A percentile compares a stretch with the other conserved stretches of the same genome.
These are phyloP conservation scores for Campoplex capitator DNA, from an alignment of 2,888 invertebrate genomes.

Conservation along the genomic window DNA sequence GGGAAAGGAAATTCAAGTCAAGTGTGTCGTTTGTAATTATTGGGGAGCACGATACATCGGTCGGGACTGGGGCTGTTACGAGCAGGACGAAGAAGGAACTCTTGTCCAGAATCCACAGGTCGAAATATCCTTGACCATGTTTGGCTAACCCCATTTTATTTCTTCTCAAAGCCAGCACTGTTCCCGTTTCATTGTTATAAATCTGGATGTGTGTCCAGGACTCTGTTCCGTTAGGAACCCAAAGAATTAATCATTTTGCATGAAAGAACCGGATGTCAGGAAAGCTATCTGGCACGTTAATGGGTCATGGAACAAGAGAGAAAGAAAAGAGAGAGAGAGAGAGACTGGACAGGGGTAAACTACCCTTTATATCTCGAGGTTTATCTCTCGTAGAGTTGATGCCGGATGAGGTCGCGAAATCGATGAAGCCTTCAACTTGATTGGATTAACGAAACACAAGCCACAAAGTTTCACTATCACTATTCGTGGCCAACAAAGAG, in stretches of 20 bases:
- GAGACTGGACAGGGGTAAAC: slow-evolving; percentile 30
- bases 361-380: slow-evolving; percentile 29
- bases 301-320: neutral
- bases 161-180: neutral
- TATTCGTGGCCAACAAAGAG: slow-evolving; percentile 40
- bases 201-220: neutral
- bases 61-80: neutral
- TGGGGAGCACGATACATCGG: neutral
- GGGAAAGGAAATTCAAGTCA: neutral
- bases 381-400: slow-evolving; percentile 2
- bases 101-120: slow-evolving; percentile 1
- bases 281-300: neutral
- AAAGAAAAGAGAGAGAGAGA: slow-evolving; percentile 2
- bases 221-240: neutral
- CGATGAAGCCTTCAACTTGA: slow-evolving; percentile 54
- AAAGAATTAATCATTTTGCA: neutral
- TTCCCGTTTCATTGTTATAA: slow-evolving; percentile 9
- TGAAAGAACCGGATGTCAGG: slow-evolving; percentile 5
- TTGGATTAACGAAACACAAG: slow-evolving; percentile 59
- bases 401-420: slow-evolving; percentile 6
- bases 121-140: neutral
- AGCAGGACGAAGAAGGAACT: neutral
- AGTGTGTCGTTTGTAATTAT: slow-evolving; percentile 34
- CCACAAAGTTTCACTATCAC: slow-evolving; percentile 53
- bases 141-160: neutral